These are phyloP conservation scores for Anguilla rostrata DNA, from an alignment of 2,113 vertebrate species.

Conservation along the genomic window DNA sequence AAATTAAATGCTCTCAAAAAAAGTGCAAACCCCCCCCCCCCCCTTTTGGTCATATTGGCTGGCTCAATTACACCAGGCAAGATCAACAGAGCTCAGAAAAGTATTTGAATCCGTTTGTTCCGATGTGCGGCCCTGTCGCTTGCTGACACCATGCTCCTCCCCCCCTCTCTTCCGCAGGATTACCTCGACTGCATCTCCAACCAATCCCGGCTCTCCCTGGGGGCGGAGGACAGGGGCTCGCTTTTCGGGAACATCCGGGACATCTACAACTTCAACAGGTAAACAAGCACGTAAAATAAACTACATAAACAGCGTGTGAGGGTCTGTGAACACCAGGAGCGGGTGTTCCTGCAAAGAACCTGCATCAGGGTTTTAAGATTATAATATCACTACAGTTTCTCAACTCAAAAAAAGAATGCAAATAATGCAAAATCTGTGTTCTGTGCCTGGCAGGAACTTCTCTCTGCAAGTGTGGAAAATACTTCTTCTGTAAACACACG, in stretches of 20 bases:
- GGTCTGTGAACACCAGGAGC: neutral
- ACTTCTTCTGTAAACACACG: neutral
- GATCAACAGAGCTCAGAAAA: no score
- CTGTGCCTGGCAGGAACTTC: neutral
- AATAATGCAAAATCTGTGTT: neutral
- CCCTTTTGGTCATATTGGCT: no score
- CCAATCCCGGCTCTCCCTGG: conserved; percentile 82
- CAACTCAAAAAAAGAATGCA: neutral
- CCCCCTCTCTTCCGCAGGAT: conserved; percentile 76
- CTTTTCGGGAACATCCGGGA: conserved; percentile 94
- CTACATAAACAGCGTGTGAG: neutral
- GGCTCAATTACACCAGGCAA: no score
- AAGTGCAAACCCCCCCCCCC: no score
- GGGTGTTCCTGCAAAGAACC: neutral
- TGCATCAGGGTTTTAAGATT: neutral
- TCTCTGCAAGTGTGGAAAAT: neutral
- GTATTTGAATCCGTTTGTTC: neutral
- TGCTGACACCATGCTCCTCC: neutral
- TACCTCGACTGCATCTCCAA: conserved; percentile 89
- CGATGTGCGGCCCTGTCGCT: neutral
- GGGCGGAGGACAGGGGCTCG: conserved; percentile 82
- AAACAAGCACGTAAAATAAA: conserved; percentile 31
- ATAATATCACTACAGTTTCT: no score
- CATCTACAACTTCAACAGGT: conserved; percentile 96
- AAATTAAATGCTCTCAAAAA: no score